Conservation (phyloP, 2,797 vertebrate genomes). For the Numenius phaeopus region DNA sequence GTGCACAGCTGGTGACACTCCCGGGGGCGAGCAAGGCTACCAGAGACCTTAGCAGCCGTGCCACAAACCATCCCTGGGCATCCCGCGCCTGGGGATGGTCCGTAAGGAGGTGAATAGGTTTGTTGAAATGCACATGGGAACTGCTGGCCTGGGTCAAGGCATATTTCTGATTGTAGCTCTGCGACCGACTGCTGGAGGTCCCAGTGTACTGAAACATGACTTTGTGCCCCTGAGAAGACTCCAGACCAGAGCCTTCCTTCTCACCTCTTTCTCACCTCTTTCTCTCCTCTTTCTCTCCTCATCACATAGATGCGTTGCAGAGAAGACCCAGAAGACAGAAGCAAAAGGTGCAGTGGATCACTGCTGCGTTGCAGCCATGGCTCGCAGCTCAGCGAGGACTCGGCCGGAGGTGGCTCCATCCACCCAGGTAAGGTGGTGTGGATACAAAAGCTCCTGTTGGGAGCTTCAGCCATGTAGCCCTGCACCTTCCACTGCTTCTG, state of each 20-base stretch:
- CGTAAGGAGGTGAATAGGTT: background rate
- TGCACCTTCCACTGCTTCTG: background rate
- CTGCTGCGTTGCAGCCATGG: background rate
- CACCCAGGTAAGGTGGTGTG: background rate
- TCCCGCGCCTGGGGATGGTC: fast-evolving
- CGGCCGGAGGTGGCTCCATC: fast-evolving
- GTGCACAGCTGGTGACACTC: fast-evolving
- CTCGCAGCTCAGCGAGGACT: fast-evolving
- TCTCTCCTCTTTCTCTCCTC: background rate
- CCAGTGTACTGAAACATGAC: background rate
- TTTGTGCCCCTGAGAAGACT: background rate
- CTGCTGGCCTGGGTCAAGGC: background rate
- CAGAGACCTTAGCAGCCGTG: background rate
- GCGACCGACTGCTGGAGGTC: background rate
- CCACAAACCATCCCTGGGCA: background rate
- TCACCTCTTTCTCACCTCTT: background rate
- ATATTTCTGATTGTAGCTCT: background rate
- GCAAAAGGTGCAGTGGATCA: background rate
- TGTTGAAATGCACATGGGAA: background rate
- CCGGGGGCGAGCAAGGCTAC: fast-evolving
- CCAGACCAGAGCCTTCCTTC: background rate
- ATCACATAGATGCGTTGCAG: background rate
- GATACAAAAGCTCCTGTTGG: background rate
- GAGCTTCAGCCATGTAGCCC: background rate
- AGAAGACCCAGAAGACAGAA: background rate